Base-by-base conservation (phyloP, 92 coral and sea anemone species). In the Palythoa heliodiscus region DNA sequence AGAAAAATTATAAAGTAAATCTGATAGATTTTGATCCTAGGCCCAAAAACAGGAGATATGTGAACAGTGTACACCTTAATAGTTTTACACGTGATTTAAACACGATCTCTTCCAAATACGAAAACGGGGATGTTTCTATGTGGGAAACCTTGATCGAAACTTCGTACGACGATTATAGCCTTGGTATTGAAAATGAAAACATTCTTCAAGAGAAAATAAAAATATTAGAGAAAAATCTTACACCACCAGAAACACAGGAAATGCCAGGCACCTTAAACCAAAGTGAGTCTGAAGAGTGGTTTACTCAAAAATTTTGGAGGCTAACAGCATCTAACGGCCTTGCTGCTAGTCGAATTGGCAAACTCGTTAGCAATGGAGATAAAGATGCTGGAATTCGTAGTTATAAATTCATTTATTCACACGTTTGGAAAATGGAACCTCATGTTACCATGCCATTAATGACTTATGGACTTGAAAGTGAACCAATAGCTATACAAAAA, bases 391-490 rank as follows among this genome's bases (percentile, higher is more conserved):
- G 73, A 43, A 48, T 78, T 6, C 50, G 87, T 5, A 77, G 87
- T 14, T 52, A 19, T 40, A 75, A 75, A 25, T 75, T 75, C 55
- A 75, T 75, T 66, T 70, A n/a, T 8, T 19, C 63, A 1, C n/a
- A 82, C 82, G 71, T 71, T 25, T 82, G 90, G 90, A 67, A 76
- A 57, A 15, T 89, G 86, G 86, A 84, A 43, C 50, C 50, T 43
- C 50, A 3, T 43, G 50, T 43, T 43, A 43, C 50, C 50, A 43
- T 43, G 7, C 50, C 50, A 43, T 43, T 43, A 43, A 43, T 77
- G 91, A 85, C 73, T 71, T 89, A 89, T 84, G 91, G 91, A 73
- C 86, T 89, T 53, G 91, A 84, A 63, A 84, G 88, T 75, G 87
- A 75, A 7, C 81, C 85, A 47, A 84, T 84, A 74, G 91, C 91